These are phyloP conservation scores for Microctonus aethiopoides DNA, from an alignment of 2,888 invertebrate genomes.

Conservation along the genomic window DNA sequence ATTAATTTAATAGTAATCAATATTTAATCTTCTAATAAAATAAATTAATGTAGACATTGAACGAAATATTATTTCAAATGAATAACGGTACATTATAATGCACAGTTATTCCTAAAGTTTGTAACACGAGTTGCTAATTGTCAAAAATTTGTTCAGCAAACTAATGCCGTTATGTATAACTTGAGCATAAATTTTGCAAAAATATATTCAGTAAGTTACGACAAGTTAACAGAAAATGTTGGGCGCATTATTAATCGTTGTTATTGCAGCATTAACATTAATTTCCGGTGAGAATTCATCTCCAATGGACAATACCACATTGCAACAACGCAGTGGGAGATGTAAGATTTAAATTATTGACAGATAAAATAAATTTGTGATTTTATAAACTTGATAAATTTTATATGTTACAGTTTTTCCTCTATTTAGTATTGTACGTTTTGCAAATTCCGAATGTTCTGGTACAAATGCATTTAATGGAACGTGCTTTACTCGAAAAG, in stretches of 20 bases:
- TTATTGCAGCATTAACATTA: conserved; percentile 42
- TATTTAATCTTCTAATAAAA: background rate
- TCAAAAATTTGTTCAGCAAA: conserved; percentile 49
- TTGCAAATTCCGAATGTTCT: conserved; percentile 78
- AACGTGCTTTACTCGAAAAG: conserved; percentile 81
- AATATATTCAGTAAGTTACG: conserved; percentile 30
- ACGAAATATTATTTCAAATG: conserved; percentile 27
- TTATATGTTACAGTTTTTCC: conserved; percentile 71
- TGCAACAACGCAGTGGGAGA: conserved; percentile 42
- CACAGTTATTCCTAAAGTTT: conserved; percentile 36
- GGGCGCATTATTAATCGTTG: conserved; percentile 42
- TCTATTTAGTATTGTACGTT: conserved; percentile 80
- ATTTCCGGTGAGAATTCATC: conserved; percentile 48
- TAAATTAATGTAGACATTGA: conserved; percentile 1
- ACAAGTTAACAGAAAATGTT: conserved; percentile 50
- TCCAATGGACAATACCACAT: conserved; percentile 47
- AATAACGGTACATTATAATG: conserved; percentile 21
- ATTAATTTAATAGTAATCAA: conserved; percentile 7
- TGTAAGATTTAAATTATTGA: conserved; percentile 51
- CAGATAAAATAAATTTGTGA: background rate
- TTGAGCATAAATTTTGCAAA: conserved; percentile 17
- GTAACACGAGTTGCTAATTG: conserved; percentile 51
- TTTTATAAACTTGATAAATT: background rate
- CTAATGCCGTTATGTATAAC: conserved; percentile 51
- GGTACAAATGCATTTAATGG: conserved; percentile 77